Evolutionary conservation across 2,113 vertebrate species (phyloP).

Genomic region (Willisornis vidua): DNA sequence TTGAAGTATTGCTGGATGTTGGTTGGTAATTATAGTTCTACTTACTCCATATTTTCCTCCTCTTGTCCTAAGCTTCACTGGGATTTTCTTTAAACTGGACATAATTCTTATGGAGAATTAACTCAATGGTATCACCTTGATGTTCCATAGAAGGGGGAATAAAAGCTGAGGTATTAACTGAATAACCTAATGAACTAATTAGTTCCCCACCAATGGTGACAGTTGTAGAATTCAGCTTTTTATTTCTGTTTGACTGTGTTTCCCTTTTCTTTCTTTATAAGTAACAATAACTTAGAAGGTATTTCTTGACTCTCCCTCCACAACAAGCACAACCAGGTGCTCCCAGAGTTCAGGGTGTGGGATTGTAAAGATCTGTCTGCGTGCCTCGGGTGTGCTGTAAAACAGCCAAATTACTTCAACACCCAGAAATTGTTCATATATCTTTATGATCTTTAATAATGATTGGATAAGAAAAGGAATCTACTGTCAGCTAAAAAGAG

Average conservation of each 20-base stretch:
- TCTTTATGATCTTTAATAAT: constrained; percentile 67
- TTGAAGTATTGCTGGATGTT: background rate
- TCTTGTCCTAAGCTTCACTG: background rate
- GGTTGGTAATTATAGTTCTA: background rate
- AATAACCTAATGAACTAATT: background rate
- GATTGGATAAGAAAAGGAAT: constrained; percentile 50
- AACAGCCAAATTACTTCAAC: constrained; percentile 61
- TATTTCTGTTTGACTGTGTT: background rate
- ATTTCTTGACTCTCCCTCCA: background rate
- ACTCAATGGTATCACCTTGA: background rate
- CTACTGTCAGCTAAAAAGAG: background rate
- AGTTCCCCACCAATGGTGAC: background rate
- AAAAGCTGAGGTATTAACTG: background rate
- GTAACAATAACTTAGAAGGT: background rate
- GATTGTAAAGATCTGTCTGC: constrained; percentile 29
- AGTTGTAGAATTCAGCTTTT: background rate
- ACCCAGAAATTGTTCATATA: constrained; percentile 28
- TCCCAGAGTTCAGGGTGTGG: background rate
- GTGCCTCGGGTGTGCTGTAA: constrained; percentile 32
- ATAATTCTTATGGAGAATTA: background rate
- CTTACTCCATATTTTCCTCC: background rate
- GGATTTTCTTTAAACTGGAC: background rate
- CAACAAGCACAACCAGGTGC: constrained; percentile 46
- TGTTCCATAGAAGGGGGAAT: background rate
- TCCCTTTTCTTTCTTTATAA: background rate